phyloP scores from a whole-genome alignment of 2,113 vertebrate species.

The Oreochromis spilurus region DNA sequence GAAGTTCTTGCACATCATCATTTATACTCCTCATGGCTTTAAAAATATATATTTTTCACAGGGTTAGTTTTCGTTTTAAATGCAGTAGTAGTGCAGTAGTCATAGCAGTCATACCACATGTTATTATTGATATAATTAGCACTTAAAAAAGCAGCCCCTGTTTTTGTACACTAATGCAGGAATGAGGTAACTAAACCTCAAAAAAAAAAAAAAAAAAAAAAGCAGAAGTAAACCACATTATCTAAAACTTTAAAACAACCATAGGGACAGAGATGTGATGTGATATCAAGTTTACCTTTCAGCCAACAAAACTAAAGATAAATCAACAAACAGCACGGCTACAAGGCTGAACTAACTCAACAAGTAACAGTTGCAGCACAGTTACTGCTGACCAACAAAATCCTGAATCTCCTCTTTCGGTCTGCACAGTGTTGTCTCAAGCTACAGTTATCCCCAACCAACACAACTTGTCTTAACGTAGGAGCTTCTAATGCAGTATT shows the following conservation, averaged over 20 bases:
- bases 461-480: no score
- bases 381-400: no score
- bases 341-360: not conserved
- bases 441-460: no score
- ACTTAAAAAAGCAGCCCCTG: accelerated
- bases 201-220: not conserved
- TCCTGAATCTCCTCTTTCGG: no score
- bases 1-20: not conserved
- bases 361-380: not conserved
- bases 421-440: no score
- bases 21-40: not conserved
- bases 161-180: not conserved
- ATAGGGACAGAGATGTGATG: not conserved
- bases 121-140: not conserved
- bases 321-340: not conserved
- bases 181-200: not conserved
- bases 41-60: accelerated
- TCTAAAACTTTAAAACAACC: not conserved
- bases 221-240: not conserved
- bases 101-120: accelerated
- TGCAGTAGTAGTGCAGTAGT: not conserved
- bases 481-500: no score
- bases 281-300: not conserved
- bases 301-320: not conserved
- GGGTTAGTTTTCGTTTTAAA: not conserved